Conservation (phyloP, 1,140 invertebrate genomes). For the Drosophila lacteicornis region DNA sequence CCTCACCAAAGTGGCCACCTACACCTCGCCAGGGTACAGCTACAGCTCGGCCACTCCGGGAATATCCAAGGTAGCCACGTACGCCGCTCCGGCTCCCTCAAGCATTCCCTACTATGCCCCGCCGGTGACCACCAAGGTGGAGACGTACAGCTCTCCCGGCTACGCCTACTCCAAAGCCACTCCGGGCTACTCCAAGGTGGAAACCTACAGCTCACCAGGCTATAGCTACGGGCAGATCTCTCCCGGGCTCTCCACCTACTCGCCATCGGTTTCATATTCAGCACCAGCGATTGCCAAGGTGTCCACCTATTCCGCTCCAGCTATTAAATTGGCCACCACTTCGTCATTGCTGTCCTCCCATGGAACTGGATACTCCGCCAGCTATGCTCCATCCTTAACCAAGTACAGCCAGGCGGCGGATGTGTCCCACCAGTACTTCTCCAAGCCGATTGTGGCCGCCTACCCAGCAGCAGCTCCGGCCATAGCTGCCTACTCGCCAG, state of each 20-base stretch:
- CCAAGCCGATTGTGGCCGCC: conserved; percentile 64
- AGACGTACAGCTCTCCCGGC: conserved; percentile 64
- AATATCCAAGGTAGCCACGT: conserved; percentile 68
- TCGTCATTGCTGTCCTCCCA: conserved; percentile 55
- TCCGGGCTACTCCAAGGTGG: conserved; percentile 72
- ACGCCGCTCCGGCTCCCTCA: conserved; percentile 42
- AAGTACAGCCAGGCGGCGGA: conserved; percentile 65
- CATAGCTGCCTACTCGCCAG: conserved; percentile 22
- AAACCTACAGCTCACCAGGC: conserved; percentile 69
- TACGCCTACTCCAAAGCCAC: conserved; percentile 70
- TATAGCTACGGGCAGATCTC: conserved; percentile 51
- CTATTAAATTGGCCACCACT: conserved; percentile 53
- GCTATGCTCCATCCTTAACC: conserved; percentile 65
- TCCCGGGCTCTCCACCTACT: conserved; percentile 54
- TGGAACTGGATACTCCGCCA: conserved; percentile 54
- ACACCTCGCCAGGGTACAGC: conserved; percentile 60
- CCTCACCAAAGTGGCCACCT: conserved; percentile 61
- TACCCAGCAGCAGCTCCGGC: conserved; percentile 57
- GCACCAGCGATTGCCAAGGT: conserved; percentile 52
- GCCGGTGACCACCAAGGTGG: conserved; percentile 66
- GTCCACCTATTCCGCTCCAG: conserved; percentile 52
- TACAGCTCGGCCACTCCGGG: conserved; percentile 62
- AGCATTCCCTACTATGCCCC: conserved; percentile 54
- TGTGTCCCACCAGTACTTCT: conserved; percentile 66
- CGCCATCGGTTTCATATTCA: conserved; percentile 59